phyloP scores from a whole-genome alignment of 2,888 invertebrate species.

The Bombylius discolor region DNA sequence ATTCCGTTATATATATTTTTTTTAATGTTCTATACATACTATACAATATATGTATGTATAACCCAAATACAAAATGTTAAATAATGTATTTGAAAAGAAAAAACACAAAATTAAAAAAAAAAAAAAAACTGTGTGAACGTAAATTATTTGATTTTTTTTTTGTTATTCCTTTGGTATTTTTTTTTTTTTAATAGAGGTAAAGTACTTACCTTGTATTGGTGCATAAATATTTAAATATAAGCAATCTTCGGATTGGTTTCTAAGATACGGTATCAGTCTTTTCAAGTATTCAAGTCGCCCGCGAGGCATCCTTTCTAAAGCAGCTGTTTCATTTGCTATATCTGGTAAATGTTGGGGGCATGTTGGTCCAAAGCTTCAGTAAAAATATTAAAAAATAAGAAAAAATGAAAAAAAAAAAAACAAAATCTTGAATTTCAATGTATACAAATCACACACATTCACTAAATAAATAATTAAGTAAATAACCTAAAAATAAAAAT shows the following conservation, averaged over 20 bases:
- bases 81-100: no score
- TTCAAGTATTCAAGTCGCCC: conserved; percentile 80
- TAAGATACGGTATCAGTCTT: conserved; percentile 72
- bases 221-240: conserved; percentile 94
- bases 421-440: background rate
- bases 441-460: background rate
- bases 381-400: conserved; percentile 9
- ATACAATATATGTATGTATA: no score
- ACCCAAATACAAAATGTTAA: no score
- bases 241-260: conserved; percentile 93
- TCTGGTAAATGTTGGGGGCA: conserved; percentile 86
- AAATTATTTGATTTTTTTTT: no score
- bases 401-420: conserved; percentile 3
- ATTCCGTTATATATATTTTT: no score
- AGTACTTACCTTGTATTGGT: conserved; percentile 72
- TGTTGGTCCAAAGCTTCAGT: conserved; percentile 62
- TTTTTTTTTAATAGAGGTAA: no score
- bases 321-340: conserved; percentile 70
- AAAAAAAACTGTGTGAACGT: no score
- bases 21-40: no score
- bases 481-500: background rate
- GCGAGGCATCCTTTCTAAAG: conserved; percentile 71
- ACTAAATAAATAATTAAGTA: background rate
- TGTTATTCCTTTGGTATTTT: no score
- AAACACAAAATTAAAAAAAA: no score